Base-by-base conservation (phyloP, 2,113 vertebrate genomes). In the Scalopus aquaticus region DNA sequence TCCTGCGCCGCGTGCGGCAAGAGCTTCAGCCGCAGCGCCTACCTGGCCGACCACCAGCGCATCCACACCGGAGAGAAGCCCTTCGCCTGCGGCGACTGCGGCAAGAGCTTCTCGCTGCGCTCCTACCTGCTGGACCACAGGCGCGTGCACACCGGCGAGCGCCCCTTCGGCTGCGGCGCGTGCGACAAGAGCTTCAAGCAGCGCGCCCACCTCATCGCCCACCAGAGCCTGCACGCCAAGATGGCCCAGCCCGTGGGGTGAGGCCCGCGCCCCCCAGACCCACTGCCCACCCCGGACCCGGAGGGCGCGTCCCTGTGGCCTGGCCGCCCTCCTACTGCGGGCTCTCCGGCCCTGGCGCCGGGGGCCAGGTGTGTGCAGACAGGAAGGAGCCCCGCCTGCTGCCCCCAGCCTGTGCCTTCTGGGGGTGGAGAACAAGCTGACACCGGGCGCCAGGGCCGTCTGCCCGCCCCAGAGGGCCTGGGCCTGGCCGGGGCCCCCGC, bases 181-280 rank as follows among this genome's bases (percentile, higher is more conserved):
- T 97, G 97, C 2, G 97, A 96, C 90, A 97, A 97, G 97, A 96
- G 97, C 81, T 97, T 97, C 73, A 97, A 97, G 95, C 97, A 97
- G 90, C 97, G 97, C 0, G 97, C 97, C 0, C 97, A 97, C 85
- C 97, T 97, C 76, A 97, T 97, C 0, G 96, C 97, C 1, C 97
- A 97, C 85, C 97, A 97, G 96, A 97, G 97, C 92, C 96, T 97
- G 39, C 97, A 97, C 4, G 88, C 97, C 88, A 97, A 95, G 85
- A 95, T 77, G 90, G 95, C 93, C 19, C 93, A 97, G 82, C 95
- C 93, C 0, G 93, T 97, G 80, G 96, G 97, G 16, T 97, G 95
- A 97, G 62, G 51, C 51, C n/a, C n/a, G n/a, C n/a, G n/a, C n/a
- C n/a, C n/a, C n/a, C n/a, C n/a, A n/a, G n/a, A n/a, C n/a, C n/a